A percentile compares a stretch with the other conserved stretches of the same genome.
Evolutionary conservation across 2,888 invertebrate genomes (phyloP).

Genomic region (Colletes collaris): DNA sequence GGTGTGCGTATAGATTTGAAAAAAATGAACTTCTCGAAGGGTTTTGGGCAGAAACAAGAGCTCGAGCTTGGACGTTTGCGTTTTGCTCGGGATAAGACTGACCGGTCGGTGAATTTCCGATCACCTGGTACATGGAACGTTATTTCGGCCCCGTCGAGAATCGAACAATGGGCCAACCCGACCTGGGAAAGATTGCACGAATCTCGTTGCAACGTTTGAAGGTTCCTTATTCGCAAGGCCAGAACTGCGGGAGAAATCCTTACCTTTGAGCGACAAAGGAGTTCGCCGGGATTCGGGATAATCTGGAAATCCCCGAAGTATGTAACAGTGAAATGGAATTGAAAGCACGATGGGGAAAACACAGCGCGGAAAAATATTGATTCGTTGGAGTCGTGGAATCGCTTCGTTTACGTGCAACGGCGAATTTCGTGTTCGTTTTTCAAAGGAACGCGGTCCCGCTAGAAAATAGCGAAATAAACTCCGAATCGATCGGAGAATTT

Average conservation of each 20-base stretch:
- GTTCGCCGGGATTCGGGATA: conserved; percentile 50
- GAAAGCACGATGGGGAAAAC: background rate
- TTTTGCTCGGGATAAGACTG: background rate
- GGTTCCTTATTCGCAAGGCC: conserved; percentile 25
- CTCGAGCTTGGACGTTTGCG: no score
- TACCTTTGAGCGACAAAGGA: conserved; percentile 53
- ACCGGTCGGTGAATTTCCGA: conserved; percentile 24
- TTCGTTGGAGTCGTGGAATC: conserved; percentile 24
- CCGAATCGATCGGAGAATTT: no score
- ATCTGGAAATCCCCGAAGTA: conserved; percentile 52
- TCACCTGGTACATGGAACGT: conserved; percentile 25
- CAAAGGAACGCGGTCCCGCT: no score
- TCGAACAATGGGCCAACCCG: conserved; percentile 31
- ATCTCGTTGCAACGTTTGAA: conserved; percentile 44
- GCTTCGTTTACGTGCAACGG: background rate
- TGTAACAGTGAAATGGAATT: conserved; percentile 42
- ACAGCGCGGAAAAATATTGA: conserved; percentile 20
- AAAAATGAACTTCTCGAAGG: no score
- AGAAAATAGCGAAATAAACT: no score
- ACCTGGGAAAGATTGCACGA: conserved; percentile 43
- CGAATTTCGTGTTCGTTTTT: background rate
- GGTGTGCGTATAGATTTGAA: no score
- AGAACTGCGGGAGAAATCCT: conserved; percentile 47
- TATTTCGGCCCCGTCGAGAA: conserved; percentile 32
- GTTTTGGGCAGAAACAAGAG: no score